Base-by-base conservation (phyloP, 1,140 invertebrate species). In the Halyomorpha halys region DNA sequence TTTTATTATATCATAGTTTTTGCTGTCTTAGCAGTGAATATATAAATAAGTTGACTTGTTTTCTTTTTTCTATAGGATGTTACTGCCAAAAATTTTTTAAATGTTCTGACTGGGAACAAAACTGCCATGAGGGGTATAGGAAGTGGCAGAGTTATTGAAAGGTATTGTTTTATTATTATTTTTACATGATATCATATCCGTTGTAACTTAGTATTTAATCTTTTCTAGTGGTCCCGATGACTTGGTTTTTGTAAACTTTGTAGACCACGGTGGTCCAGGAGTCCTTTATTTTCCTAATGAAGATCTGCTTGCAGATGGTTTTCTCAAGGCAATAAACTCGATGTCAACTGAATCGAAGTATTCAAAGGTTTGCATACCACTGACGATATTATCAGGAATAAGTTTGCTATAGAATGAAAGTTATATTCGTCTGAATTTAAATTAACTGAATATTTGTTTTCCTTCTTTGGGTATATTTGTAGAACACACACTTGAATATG, bases 181-280 rank as follows among this genome's bases (percentile, higher is more conserved):
- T 34, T 5, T 18, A 5, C n/a, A 18, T 18, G 8, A 49, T 21
- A 16, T 16, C n/a, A 49, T 56, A 53, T 66, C 16, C 34, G 25
- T 59, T 27, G 9, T 21, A 11, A 30, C n/a, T 13, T 45, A 44
- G 8, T 56, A 68, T 67, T 63, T 18, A 15, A 59, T 66, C 18
- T 30, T 19, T 67, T 72, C 73, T 68, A 83, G 81, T 74, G 79
- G 77, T 21, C 76, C 79, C 21, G 76, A 82, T 69, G 81, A 84
- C 70, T 74, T 82, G 68, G 71, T 85, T 34, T 85, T 85, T 74
- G 77, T 85, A 5, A 82, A 83, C 70, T 85, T 85, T 76, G 78
- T 80, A 61, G 84, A 86, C 71, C 84, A 86, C 72, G 84, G 84
- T 45, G 81, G 77, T 19, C 76, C 78, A 19, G 81, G 82, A 23